These are phyloP conservation scores for Elephas maximus DNA, from an alignment of 2,113 vertebrate genomes.

Conservation along the genomic window DNA sequence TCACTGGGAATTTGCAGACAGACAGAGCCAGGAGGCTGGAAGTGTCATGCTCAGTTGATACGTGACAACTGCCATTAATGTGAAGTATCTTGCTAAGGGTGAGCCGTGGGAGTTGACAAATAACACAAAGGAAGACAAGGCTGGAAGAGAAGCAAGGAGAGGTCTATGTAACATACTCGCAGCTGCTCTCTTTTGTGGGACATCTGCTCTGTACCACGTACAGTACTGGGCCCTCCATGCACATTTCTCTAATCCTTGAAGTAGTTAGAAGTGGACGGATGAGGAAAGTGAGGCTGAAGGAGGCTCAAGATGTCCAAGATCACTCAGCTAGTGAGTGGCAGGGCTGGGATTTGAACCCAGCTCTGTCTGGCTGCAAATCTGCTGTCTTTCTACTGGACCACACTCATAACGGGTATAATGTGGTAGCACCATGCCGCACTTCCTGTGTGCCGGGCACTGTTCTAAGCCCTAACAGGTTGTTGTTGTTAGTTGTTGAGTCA, in stretches of 20 bases:
- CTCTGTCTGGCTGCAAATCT: neutral
- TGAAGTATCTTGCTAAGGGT: neutral
- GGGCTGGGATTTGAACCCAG: neutral
- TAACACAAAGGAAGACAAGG: neutral
- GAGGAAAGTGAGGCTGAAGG: neutral
- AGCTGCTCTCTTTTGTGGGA: neutral
- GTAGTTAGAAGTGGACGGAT: neutral
- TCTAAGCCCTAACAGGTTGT: neutral
- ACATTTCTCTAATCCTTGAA: accelerated
- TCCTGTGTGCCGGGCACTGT: neutral
- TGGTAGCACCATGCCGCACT: too few relatives aligned
- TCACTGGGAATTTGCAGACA: constrained; percentile 6
- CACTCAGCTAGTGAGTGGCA: neutral
- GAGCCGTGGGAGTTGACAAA: neutral
- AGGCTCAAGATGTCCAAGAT: neutral
- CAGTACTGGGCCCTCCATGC: neutral
- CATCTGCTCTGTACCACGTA: neutral
- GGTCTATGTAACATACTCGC: accelerated
- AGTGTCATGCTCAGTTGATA: neutral
- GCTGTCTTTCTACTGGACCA: neutral
- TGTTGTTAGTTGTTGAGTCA: neutral
- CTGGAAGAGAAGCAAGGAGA: neutral
- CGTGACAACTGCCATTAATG: neutral
- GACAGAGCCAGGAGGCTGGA: neutral
- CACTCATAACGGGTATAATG: accelerated